Base-by-base conservation (phyloP, 2,888 invertebrate species). In the Bugulina stolonifera region DNA sequence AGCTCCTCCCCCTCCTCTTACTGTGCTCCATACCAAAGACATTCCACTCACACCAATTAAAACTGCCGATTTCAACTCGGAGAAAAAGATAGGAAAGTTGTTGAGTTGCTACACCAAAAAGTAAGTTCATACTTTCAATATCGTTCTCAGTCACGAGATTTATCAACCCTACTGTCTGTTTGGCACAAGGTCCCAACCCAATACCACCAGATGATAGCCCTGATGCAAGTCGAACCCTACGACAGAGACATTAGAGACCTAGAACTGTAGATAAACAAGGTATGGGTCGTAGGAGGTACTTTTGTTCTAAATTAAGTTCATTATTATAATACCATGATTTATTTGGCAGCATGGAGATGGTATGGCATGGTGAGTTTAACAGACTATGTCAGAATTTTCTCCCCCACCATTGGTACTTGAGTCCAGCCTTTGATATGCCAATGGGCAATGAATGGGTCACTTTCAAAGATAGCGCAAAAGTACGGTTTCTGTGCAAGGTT, bases 401-500 rank as follows among this genome's bases (percentile, higher is more conserved):
- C 72, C 82, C 82, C 23, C 81, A 83, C 75, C 75, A 75, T 54
- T 84, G 84, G 84, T 79, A 77, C 75, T 79, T 84, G 23, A 77
- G 80, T 22, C 81, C 83, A 1, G 81, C 82, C 3, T 78, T 81
- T 72, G 77, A 77, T 73, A 79, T 79, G 18, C 64, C 64, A 14
- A 82, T 83, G n/a, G 76, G 77, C 1, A 79, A 80, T 23, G 73
- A 76, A 14, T 81, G 82, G 81, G 76, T 80, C 70, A 80, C 79
- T 14, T 84, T 82, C 77, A 81, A 82, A 71, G 85, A 85, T 77
- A 82, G 82, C 71, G 85, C 85, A 72, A 85, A 85, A 78, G 85
- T 85, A 71, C 76, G 85, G 57, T 85, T 85, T 76, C 81, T 81
- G 29, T 85, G 85, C 75, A 81, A 82, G 79, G 84, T 84, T 76